Evolutionary conservation across 2,797 vertebrate genomes (phyloP).

Genomic region (Petrocephalus schoutedeni): DNA sequence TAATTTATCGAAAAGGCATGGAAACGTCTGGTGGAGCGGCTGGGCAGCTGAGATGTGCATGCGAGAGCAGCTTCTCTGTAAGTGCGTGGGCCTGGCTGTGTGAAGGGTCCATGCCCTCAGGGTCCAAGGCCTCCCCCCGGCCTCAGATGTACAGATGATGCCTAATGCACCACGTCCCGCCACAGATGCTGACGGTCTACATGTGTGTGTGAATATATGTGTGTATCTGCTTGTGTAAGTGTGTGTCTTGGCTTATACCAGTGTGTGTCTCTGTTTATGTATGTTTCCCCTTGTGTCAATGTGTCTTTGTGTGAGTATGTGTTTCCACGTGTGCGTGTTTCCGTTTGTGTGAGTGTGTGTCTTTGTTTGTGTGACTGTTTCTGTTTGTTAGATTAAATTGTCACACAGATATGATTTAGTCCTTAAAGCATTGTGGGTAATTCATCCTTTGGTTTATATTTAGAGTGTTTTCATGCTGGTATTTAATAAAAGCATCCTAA

Average conservation of each 20-base stretch:
- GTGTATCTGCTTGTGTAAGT: no score
- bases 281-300: no score
- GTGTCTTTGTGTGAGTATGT: background rate
- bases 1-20: slow-evolving; percentile 10
- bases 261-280: background rate
- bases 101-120: background rate
- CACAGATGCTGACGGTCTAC: background rate
- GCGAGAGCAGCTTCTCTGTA: background rate
- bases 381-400: background rate
- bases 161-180: background rate
- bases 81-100: background rate
- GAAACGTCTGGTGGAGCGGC: background rate
- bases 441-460: background rate
- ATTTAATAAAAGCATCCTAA: slow-evolving; percentile 9
- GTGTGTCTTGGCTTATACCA: no score
- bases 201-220: background rate
- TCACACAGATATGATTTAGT: background rate
- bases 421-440: background rate
- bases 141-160: background rate
- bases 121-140: background rate
- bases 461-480: slow-evolving; percentile 1
- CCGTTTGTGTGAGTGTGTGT: background rate
- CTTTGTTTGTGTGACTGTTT: background rate
- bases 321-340: background rate
- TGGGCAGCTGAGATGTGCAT: background rate